Evolutionary conservation across 2,888 invertebrate species (phyloP), one percentile per base, ranked within the genome.

Genomic region (Stratiomys singularior): DNA sequence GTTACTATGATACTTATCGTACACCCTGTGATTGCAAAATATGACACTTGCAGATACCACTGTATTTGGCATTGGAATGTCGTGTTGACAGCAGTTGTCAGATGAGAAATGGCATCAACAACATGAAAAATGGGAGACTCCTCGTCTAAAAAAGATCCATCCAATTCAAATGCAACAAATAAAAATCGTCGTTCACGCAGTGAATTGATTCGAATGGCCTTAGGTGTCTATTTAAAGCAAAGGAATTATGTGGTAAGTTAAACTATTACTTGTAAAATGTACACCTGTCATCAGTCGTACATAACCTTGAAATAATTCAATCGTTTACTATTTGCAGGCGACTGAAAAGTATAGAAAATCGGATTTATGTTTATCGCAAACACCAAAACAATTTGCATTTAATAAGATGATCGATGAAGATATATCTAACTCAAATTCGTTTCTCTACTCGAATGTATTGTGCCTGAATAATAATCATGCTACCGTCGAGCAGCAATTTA

Each of bases 391-490:
- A 85, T 92, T 93, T 89, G 91, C 92, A 27, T 89, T 93, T 5
- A 89, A 90, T 77, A 91, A 91, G 81, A 90, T 92, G 83, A 89
- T 94, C 30, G 92, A 93, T 82, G 91, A 91, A 82, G 93, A 93
- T 85, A 88, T 93, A 15, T 92, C 93, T 83, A 89, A 92, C 71
- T 90, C 92, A 13, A 94, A 95, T 86, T 93, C 93, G 13, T 92
- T 94, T 82, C 89, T 93, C 60, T 94, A 92, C 85, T 94, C 93
- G 1, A 87, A 88, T 81, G 87, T 86, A 0, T 82, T 86, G 15
- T 93, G 93, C 82, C 92, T 93, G 81, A 93, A 92, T 81, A 93
- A 92, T 83, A 94, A 94, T 84, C 91, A 92, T 58, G 88, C 89
- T 27, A 91, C 92, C 81, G 92, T 93, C 78, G 94, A 94, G 84